These are phyloP conservation scores for Drosophila eohydei DNA, from an alignment of 2,888 invertebrate genomes.

Conservation along the genomic window DNA sequence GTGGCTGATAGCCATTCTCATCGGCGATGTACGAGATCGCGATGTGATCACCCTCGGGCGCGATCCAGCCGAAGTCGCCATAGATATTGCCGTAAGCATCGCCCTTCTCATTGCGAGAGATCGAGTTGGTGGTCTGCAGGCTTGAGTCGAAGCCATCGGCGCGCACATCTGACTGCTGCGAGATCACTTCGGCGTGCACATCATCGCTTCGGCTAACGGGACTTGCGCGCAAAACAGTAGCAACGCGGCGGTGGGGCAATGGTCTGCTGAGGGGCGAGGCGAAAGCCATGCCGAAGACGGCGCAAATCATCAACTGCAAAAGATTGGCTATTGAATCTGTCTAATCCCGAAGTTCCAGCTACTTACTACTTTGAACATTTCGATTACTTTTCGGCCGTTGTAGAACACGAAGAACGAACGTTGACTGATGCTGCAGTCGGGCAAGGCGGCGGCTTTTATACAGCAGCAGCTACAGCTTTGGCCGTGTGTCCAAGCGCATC, in stretches of 20 bases:
- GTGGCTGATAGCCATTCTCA: conserved; percentile 78
- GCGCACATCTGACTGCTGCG: conserved; percentile 62
- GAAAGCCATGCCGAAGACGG: conserved; percentile 58
- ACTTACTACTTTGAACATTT: conserved; percentile 76
- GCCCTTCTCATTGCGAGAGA: conserved; percentile 51
- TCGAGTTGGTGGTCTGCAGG: conserved; percentile 66
- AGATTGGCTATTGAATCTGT: conserved; percentile 8
- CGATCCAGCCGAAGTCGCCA: conserved; percentile 66
- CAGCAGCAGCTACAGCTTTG: not conserved
- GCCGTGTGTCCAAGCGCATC: conserved; percentile 9
- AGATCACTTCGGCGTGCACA: conserved; percentile 53
- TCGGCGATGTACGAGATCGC: conserved; percentile 72
- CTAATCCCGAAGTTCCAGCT: not conserved
- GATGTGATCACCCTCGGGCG: conserved; percentile 76
- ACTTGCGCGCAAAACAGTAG: not conserved
- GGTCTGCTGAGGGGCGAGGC: conserved; percentile 29
- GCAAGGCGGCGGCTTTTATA: conserved; percentile 59
- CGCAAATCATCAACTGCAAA: conserved; percentile 61
- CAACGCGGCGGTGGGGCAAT: no score
- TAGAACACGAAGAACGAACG: conserved; percentile 49
- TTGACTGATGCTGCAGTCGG: conserved; percentile 57
- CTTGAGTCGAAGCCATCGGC: conserved; percentile 70
- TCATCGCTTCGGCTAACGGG: conserved; percentile 40
- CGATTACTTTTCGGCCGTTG: conserved; percentile 22
- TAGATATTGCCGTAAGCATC: conserved; percentile 73